phyloP scores from a whole-genome alignment of 92 coral and sea anemone species.

The Pocillopora meandrina region DNA sequence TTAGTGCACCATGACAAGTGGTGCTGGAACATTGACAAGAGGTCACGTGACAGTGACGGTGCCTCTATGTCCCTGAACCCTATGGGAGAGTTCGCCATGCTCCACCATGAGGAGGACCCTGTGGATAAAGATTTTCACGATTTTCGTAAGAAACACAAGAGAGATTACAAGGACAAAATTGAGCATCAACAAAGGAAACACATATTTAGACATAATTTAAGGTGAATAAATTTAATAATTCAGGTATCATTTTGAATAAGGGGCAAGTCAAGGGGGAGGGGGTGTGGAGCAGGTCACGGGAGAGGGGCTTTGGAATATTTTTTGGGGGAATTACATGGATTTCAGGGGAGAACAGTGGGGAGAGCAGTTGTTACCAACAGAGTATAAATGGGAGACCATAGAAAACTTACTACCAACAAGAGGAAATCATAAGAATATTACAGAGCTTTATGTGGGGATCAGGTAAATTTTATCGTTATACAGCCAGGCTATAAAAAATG shows the following conservation, averaged over 20 bases:
- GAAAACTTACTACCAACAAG: too few species aligned
- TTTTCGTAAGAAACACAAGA: constrained; percentile 72
- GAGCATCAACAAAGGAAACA: constrained; percentile 89
- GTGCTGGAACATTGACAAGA: constrained; percentile 87
- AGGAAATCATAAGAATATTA: too few species aligned
- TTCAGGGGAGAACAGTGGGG: too few species aligned
- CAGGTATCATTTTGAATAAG: not conserved
- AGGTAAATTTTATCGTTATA: too few species aligned
- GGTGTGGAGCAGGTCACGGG: not conserved
- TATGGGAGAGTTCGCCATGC: constrained; percentile 81
- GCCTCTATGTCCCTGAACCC: constrained; percentile 75
- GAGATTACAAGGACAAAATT: constrained; percentile 57
- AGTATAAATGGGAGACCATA: too few species aligned
- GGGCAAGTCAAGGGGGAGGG: not conserved
- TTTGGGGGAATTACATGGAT: not conserved
- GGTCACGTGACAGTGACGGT: constrained; percentile 59
- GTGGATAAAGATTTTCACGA: constrained; percentile 74
- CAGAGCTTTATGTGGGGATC: too few species aligned
- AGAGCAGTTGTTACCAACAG: too few species aligned
- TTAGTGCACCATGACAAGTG: constrained; percentile 81
- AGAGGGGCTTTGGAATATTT: too few species aligned
- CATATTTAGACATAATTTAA: constrained; percentile 91
- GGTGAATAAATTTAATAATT: constrained; percentile 49
- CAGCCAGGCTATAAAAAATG: too few species aligned
- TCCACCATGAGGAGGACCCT: constrained; percentile 75